A percentile compares a stretch with the other conserved stretches of the same genome.
These are phyloP conservation scores for Irena cyanogastra DNA, from an alignment of 2,113 vertebrate species.

Conservation along the genomic window DNA sequence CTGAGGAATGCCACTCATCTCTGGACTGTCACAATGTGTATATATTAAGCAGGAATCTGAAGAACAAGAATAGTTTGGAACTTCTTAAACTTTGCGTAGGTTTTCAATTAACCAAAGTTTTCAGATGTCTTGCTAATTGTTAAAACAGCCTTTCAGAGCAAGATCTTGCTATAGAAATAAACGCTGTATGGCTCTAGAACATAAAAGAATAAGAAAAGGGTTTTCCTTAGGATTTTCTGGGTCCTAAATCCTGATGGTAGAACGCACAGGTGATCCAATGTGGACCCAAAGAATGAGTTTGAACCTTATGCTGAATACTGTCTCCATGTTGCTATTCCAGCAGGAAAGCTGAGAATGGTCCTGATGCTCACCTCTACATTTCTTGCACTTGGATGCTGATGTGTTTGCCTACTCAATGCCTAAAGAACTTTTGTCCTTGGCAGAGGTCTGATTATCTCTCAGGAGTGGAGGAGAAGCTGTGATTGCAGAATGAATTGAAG, in stretches of 20 bases:
- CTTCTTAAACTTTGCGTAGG: neutral
- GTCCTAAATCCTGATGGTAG: neutral
- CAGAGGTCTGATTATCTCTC: neutral
- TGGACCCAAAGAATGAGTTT: neutral
- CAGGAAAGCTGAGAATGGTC: neutral
- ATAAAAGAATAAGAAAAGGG: neutral
- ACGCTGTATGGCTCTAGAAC: neutral
- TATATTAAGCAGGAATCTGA: neutral
- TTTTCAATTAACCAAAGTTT: neutral
- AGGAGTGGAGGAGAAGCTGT: neutral
- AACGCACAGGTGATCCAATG: neutral
- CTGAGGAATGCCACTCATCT: neutral
- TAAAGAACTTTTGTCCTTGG: neutral
- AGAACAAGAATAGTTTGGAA: neutral
- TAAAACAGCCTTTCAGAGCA: neutral
- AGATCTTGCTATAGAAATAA: neutral
- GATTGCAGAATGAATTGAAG: neutral
- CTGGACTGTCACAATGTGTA: neutral
- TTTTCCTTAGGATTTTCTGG: neutral
- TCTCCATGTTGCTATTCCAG: neutral
- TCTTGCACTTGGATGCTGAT: neutral
- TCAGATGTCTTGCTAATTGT: neutral
- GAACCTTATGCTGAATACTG: neutral
- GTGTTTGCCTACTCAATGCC: neutral
- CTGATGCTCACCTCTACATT: neutral